These are phyloP conservation scores for Pollenia griseotomentosa DNA, from an alignment of 2,888 invertebrate genomes.

Conservation along the genomic window DNA sequence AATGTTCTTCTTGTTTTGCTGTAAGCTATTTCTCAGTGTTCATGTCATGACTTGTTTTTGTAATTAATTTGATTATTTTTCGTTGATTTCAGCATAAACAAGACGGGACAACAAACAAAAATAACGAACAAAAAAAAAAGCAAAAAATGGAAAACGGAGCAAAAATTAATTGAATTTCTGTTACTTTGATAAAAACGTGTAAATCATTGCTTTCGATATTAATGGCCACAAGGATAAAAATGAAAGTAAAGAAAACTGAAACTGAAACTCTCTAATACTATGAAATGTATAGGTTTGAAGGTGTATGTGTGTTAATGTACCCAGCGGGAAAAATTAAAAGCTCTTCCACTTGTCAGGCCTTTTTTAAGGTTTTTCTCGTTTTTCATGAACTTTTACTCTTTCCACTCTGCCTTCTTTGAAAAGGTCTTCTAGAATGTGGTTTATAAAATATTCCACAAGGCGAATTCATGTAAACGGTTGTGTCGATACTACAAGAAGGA, in stretches of 20 bases:
- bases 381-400: too few relatives aligned
- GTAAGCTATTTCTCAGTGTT: conserved; percentile 23
- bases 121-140: neutral
- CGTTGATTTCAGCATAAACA: conserved; percentile 83
- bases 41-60: conserved; percentile 74
- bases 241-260: conserved; percentile 20
- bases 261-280: conserved; percentile 8
- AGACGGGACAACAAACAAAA: conserved; percentile 40
- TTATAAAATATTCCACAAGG: too few relatives aligned
- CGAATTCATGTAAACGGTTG: too few relatives aligned
- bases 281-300: neutral
- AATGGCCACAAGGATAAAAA: conserved; percentile 54
- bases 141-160: conserved; percentile 22
- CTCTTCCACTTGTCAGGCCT: neutral
- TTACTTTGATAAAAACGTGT: conserved; percentile 61
- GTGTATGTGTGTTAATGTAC: neutral
- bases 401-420: too few relatives aligned
- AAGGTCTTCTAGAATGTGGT: too few relatives aligned
- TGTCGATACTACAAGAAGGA: too few relatives aligned
- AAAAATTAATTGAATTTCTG: conserved; percentile 71
- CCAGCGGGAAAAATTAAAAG: neutral
- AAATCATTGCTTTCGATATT: conserved; percentile 69
- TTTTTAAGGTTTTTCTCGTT: too few relatives aligned
- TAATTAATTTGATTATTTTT: conserved; percentile 84
- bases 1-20: neutral